phyloP scores from a whole-genome alignment of 2,888 invertebrate genomes.

The Quadriops clusia region DNA sequence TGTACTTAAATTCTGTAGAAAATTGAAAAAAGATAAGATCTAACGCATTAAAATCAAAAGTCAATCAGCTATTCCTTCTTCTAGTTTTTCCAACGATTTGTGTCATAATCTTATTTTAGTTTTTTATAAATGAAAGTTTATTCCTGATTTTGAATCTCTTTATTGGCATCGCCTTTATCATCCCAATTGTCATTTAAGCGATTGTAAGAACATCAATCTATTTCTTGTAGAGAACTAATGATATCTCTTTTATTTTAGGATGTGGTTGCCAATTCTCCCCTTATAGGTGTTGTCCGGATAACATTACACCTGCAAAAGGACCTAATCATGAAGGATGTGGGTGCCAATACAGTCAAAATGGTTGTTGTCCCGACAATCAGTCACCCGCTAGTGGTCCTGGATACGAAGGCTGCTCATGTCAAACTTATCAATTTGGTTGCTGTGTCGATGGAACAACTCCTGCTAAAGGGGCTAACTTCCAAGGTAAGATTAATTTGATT shows the following conservation, averaged over 20 bases:
- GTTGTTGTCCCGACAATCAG: conserved; percentile 76
- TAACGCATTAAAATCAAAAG: too few relatives aligned
- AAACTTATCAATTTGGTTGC: conserved; percentile 82
- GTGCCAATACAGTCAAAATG: conserved; percentile 59
- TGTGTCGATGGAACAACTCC: conserved; percentile 71
- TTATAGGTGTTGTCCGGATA: conserved; percentile 81
- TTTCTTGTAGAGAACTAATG: too few relatives aligned
- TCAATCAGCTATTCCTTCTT: too few relatives aligned
- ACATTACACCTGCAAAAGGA: conserved; percentile 66
- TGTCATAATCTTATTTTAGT: too few relatives aligned
- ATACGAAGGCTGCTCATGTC: conserved; percentile 71
- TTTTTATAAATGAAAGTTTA: too few relatives aligned
- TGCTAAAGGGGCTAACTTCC: conserved; percentile 60
- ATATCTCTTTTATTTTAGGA: conserved; percentile 41
- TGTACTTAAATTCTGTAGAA: too few relatives aligned
- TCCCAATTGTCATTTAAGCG: too few relatives aligned
- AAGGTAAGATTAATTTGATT: conserved; percentile 36
- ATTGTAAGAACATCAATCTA: too few relatives aligned
- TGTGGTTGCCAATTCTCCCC: conserved; percentile 68
- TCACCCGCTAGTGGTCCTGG: conserved; percentile 67
- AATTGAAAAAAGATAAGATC: too few relatives aligned
- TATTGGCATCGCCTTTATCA: too few relatives aligned
- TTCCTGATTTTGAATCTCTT: too few relatives aligned
- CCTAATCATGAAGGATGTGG: conserved; percentile 69
- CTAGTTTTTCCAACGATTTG: too few relatives aligned